These are phyloP conservation scores for Paramuricea clavata DNA, from an alignment of 92 coral and sea anemone species.

Conservation along the genomic window DNA sequence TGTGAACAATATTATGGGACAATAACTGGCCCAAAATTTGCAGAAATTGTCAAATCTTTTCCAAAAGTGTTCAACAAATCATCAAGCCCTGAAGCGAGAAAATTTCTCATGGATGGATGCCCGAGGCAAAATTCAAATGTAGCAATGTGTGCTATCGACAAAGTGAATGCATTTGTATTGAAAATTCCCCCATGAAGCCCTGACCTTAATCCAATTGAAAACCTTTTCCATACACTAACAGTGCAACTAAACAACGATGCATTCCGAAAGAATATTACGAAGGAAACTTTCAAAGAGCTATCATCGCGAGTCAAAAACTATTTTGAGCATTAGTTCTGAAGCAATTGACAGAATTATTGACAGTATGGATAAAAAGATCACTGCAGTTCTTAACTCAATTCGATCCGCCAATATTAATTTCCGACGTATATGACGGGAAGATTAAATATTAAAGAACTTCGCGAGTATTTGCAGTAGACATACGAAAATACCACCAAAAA, in stretches of 20 bases:
- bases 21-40: conserved; percentile 18
- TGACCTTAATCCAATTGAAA: conserved; percentile 65
- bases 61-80: conserved; percentile 11
- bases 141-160: conserved; percentile 49
- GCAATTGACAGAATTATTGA: neutral
- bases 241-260: conserved; percentile 18
- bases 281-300: neutral
- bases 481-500: no score
- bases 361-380: no score
- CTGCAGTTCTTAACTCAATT: no score
- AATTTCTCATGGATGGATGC: conserved; percentile 70
- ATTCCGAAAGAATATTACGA: neutral
- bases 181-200: conserved; percentile 64
- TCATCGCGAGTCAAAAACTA: neutral
- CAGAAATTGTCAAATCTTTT: neutral
- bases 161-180: conserved; percentile 25
- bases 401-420: no score
- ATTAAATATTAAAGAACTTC: no score
- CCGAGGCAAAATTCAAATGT: conserved; percentile 61
- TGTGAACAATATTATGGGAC: conserved; percentile 57
- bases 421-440: no score
- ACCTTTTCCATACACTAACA: conserved; percentile 21
- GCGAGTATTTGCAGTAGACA: no score
- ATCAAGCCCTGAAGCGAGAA: conserved; percentile 13
- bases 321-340: neutral